phyloP scores from a whole-genome alignment of 2,797 vertebrate genomes.

The Acipenser transmontanus region DNA sequence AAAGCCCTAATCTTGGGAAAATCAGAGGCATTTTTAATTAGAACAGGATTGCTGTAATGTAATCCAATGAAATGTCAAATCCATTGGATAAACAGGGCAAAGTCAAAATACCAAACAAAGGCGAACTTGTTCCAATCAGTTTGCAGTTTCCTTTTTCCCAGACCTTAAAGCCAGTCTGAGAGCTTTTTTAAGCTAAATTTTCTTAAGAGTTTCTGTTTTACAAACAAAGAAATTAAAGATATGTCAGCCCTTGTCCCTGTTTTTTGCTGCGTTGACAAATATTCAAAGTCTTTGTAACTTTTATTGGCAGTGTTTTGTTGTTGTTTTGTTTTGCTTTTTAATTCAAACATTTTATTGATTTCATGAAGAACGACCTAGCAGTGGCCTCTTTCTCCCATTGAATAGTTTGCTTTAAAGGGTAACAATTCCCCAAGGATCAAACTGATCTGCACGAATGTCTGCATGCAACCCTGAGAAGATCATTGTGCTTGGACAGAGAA shows the following conservation, averaged over 20 bases:
- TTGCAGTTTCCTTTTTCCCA: slow-evolving; percentile 28
- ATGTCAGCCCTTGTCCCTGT: not conserved
- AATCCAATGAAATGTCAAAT: slow-evolving; percentile 52
- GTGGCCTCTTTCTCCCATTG: slow-evolving; percentile 17
- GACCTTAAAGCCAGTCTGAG: slow-evolving; percentile 21
- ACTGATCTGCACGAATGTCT: slow-evolving; percentile 35
- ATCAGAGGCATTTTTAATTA: slow-evolving; percentile 72
- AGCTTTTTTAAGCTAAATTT: slow-evolving; percentile 5
- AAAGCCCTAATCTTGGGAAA: slow-evolving; percentile 59
- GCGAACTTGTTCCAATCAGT: slow-evolving; percentile 40
- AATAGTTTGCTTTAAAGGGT: slow-evolving; percentile 35
- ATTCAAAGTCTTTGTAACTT: too few relatives aligned
- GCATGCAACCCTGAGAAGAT: not conserved
- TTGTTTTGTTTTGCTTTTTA: slow-evolving; percentile 12
- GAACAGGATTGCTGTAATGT: slow-evolving; percentile 60
- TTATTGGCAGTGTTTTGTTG: not conserved
- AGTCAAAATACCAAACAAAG: slow-evolving; percentile 44
- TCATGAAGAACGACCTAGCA: slow-evolving; percentile 7
- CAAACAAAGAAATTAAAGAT: not conserved
- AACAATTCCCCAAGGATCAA: slow-evolving; percentile 37
- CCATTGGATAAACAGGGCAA: slow-evolving; percentile 38
- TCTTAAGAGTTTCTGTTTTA: too few relatives aligned
- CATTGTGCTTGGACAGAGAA: slow-evolving; percentile 10
- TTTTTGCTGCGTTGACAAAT: not conserved
- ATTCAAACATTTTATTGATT: slow-evolving; percentile 14